Conservation (phyloP, 2,797 vertebrate species). For the Aphelocoma californica region DNA sequence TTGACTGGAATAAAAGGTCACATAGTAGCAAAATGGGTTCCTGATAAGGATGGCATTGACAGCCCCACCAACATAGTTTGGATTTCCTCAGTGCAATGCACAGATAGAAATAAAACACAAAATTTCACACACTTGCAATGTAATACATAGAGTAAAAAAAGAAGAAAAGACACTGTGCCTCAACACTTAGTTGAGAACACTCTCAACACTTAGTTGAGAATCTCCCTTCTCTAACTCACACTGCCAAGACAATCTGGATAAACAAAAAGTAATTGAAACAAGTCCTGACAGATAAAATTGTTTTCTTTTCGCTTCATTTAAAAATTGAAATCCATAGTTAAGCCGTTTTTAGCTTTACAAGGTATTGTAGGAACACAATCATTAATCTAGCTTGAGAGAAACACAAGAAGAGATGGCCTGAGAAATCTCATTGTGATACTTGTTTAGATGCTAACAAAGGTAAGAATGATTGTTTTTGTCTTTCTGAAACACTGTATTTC, state of each 20-base stretch:
- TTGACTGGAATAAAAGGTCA: conserved; percentile 16
- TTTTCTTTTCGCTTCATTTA: background rate
- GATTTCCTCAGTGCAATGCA: background rate
- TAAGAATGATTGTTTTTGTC: background rate
- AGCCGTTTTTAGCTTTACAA: background rate
- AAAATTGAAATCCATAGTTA: background rate
- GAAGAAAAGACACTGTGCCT: background rate
- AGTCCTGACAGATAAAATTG: background rate
- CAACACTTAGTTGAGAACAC: background rate
- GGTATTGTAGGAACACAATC: background rate
- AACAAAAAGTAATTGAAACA: background rate
- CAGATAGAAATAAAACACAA: background rate
- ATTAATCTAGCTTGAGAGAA: background rate
- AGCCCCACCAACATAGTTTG: background rate
- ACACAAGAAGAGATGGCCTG: background rate
- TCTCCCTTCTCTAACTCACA: background rate
- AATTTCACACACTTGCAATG: background rate
- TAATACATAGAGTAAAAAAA: background rate
- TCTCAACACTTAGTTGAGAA: background rate
- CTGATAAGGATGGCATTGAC: background rate
- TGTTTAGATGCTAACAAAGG: background rate
- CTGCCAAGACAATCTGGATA: background rate
- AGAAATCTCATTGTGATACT: background rate
- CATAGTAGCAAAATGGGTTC: background rate
- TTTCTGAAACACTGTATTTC: background rate